Evolutionary conservation across 2,888 invertebrate species (phyloP).

Genomic region (Lepeophtheirus nordmannii): DNA sequence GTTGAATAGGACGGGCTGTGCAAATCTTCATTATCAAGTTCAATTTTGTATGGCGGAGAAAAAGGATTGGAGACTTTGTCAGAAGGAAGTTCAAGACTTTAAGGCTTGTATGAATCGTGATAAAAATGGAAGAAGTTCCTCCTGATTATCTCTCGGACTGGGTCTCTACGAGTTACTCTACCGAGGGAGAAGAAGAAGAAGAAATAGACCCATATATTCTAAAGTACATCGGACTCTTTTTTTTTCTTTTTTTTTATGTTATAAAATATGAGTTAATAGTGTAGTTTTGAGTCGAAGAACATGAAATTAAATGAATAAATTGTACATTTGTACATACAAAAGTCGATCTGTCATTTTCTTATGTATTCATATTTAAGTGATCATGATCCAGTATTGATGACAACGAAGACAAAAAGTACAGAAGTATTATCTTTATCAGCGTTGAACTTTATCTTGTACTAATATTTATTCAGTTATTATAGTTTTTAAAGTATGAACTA

Average conservation of each 20-base stretch:
- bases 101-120: conserved; percentile 3
- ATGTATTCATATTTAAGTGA: no score
- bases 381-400: no score
- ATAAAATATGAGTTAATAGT: no score
- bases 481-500: no score
- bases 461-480: no score
- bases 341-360: no score
- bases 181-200: not conserved
- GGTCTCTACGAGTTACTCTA: not conserved
- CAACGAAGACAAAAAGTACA: no score
- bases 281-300: no score
- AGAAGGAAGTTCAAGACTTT: conserved; percentile 5
- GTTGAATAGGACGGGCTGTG: conserved; percentile 8
- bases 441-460: no score
- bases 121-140: not conserved
- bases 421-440: no score
- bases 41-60: conserved; percentile 16
- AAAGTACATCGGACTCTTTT: not conserved
- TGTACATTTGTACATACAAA: no score
- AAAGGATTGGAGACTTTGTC: conserved; percentile 20
- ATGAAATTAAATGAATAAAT: no score
- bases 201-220: not conserved
- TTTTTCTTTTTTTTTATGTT: not conserved
- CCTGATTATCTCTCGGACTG: not conserved
- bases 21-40: conserved; percentile 7